Conservation (phyloP, 2,113 vertebrate genomes). For the Gracilinanus agilis region DNA sequence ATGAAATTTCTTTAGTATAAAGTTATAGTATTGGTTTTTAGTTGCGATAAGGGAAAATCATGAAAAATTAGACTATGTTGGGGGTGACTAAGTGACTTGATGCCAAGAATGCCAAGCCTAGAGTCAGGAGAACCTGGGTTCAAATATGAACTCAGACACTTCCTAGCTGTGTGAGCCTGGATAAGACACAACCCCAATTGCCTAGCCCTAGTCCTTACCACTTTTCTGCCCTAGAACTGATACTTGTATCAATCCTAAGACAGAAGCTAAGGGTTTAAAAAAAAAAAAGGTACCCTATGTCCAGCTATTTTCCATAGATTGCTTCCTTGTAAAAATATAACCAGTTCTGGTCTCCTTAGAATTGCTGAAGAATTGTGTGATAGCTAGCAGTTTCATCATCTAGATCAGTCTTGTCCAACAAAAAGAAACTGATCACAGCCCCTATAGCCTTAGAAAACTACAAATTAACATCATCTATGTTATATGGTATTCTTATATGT, state of each 20-base stretch:
- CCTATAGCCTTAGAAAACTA: neutral
- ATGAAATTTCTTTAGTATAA: slow-evolving; percentile 78
- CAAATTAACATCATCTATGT: neutral
- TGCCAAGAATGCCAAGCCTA: no score
- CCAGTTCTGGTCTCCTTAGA: slow-evolving; percentile 93
- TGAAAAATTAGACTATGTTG: slow-evolving; percentile 92
- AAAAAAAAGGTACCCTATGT: no score
- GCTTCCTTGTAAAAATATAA: slow-evolving; percentile 92
- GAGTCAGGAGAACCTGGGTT: no score
- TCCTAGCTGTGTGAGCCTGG: no score
- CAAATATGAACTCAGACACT: no score
- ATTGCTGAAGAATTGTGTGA: slow-evolving; percentile 92
- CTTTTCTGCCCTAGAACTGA: no score
- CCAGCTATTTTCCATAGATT: slow-evolving; percentile 94
- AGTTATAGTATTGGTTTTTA: slow-evolving; percentile 82
- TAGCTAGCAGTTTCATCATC: slow-evolving; percentile 92
- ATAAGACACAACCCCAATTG: no score
- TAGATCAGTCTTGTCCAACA: neutral
- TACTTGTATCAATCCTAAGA: no score
- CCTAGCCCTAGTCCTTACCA: no score
- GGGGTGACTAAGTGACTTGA: no score
- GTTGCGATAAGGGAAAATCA: slow-evolving; percentile 95
- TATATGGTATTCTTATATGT: neutral
- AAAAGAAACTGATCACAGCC: neutral
- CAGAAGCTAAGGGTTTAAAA: no score